Conservation (phyloP, 2,797 vertebrate genomes). For the Cirrhinus mrigala region DNA sequence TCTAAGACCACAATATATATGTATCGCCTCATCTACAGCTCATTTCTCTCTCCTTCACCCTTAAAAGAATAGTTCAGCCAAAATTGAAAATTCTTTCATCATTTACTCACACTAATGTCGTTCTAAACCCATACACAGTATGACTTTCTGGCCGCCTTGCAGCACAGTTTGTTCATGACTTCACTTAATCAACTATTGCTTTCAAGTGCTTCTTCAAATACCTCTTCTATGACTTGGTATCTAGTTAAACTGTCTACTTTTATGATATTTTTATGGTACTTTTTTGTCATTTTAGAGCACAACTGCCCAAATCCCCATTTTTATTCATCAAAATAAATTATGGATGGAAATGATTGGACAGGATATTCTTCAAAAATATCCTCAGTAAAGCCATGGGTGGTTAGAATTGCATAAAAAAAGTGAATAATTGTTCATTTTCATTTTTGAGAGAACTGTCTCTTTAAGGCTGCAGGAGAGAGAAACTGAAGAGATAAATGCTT, state of each 20-base stretch:
- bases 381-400: too few relatives aligned
- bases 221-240: neutral
- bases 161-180: neutral
- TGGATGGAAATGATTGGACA: too few relatives aligned
- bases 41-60: neutral
- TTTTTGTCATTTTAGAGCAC: neutral
- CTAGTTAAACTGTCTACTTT: neutral
- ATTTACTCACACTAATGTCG: neutral
- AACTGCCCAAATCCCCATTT: neutral
- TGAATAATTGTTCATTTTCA: neutral
- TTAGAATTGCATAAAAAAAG: neutral
- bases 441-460: neutral
- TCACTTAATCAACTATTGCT: neutral
- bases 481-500: neutral
- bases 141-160: neutral
- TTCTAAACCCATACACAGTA: neutral
- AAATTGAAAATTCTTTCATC: neutral
- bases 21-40: neutral
- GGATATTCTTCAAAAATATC: neutral
- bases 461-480: neutral
- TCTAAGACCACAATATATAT: neutral
- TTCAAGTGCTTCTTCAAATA: neutral
- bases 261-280: neutral
- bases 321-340: neutral
- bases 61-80: neutral